Base-by-base conservation (phyloP, 2,888 invertebrate genomes). In the Gari tellinella region DNA sequence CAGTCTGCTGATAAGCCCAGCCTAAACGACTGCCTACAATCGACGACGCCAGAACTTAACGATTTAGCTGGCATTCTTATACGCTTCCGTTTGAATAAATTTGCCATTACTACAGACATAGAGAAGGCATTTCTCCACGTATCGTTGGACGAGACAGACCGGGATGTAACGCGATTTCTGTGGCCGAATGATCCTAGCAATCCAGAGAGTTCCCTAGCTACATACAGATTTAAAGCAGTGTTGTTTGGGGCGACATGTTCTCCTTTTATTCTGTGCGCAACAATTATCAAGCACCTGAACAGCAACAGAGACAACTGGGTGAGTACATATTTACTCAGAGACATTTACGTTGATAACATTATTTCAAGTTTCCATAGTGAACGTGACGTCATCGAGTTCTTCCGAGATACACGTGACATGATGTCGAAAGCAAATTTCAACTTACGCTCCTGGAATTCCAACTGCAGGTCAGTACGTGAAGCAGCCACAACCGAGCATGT, bases 111-210 rank as follows among this genome's bases (percentile, higher is more conserved):
- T 10, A 65, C 64, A 25, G 69, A 70, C 45, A 74, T 70, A 12
- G 65, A 69, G 46, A 70, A 75, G 41, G 65, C 70, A 31, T 70
- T 70, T 58, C 41, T 75, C 2, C 43, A 70, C 23, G 26, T 72
- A n/a, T 26, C 25, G 17, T 38, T 74, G 21, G 37, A 62, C 25
- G 53, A 68, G 15, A n/a, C 38, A 31, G 68, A 68, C 41, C 49
- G 64, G 19, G 64, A 74, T 26, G 51, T 74, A 31, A 74, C 68
- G 38, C 41, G 61, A 46, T 75, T 75, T 26, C 51, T 65, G 5
- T 74, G 74, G 74, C 19, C 70, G 12, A 48, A 23, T 19, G 69
- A 74, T 43, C 60, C 56, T 14, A 21, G 31, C n/a, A 37, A 66
- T 23, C 37, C 51, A 12, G 15, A 61, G 8, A 61, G 70, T 49